A percentile compares a stretch with the other conserved stretches of the same genome.
These are phyloP conservation scores for Listronotus oregonensis DNA, from an alignment of 1,140 invertebrate genomes.

Conservation along the genomic window DNA sequence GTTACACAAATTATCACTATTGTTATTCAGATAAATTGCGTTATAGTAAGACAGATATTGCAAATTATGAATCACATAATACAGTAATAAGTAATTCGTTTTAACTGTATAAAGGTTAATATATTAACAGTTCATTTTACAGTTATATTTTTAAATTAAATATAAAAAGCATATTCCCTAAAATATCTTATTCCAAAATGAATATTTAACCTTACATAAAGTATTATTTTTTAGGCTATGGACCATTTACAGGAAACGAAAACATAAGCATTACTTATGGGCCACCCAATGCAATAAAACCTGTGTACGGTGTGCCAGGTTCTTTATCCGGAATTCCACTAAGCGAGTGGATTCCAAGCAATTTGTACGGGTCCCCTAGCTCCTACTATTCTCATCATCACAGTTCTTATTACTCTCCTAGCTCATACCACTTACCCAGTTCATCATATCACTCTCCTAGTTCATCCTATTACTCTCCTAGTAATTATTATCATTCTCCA, in stretches of 20 bases:
- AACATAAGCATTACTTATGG: conserved; percentile 51
- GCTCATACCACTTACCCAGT: not conserved
- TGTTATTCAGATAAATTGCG: too few relatives aligned
- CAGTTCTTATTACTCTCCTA: conserved; percentile 7
- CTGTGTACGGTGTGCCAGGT: conserved; percentile 27
- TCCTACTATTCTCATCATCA: conserved; percentile 2
- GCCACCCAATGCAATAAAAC: conserved; percentile 39
- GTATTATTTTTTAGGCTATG: conserved; percentile 41
- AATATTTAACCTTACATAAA: too few relatives aligned
- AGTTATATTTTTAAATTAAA: too few relatives aligned
- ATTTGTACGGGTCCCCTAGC: not conserved
- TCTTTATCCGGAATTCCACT: conserved; percentile 3
- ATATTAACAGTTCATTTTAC: too few relatives aligned
- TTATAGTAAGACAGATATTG: too few relatives aligned
- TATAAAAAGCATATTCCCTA: too few relatives aligned
- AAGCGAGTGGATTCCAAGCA: conserved; percentile 14
- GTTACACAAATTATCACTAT: too few relatives aligned
- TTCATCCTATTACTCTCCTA: not conserved
- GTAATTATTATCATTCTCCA: not conserved
- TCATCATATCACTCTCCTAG: conserved; percentile 6
- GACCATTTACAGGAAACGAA: conserved; percentile 50
- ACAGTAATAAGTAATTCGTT: too few relatives aligned
- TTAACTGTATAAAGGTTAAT: too few relatives aligned
- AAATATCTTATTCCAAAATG: too few relatives aligned
- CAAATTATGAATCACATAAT: too few relatives aligned